phyloP scores from a whole-genome alignment of 2,113 vertebrate species.

The Romanogobio albipinnatus region DNA sequence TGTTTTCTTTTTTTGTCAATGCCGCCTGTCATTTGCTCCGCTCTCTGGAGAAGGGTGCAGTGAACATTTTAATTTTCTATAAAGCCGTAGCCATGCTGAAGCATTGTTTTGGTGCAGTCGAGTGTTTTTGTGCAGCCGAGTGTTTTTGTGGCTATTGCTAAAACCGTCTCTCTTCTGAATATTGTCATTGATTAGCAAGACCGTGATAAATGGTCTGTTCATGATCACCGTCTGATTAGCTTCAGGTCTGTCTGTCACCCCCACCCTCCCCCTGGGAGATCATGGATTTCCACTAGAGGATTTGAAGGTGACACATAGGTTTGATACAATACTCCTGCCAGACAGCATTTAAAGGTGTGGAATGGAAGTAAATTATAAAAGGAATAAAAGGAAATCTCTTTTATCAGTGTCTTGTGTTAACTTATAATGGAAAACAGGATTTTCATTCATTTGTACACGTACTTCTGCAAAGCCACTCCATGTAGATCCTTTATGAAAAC shows the following conservation, averaged over 20 bases:
- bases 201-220: slow-evolving; percentile 33
- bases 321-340: slow-evolving; percentile 24
- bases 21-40: slow-evolving; percentile 32
- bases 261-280: background rate
- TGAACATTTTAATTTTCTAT: slow-evolving; percentile 38
- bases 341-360: background rate
- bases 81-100: background rate
- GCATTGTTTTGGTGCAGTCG: background rate
- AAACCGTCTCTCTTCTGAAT: background rate
- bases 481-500: background rate
- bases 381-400: background rate
- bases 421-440: background rate
- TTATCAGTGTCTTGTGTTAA: background rate
- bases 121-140: background rate
- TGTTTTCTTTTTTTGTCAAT: slow-evolving; percentile 25
- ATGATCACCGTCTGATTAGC: slow-evolving; percentile 29
- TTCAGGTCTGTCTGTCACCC: slow-evolving; percentile 24
- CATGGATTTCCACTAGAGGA: slow-evolving; percentile 39
- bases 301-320: background rate
- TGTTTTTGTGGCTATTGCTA: background rate
- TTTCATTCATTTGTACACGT: background rate
- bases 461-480: background rate
- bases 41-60: slow-evolving; percentile 42
- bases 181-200: slow-evolving; percentile 36
- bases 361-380: too few species aligned